These are phyloP conservation scores for Melanotus villosus DNA, from an alignment of 2,888 invertebrate species.

Conservation along the genomic window DNA sequence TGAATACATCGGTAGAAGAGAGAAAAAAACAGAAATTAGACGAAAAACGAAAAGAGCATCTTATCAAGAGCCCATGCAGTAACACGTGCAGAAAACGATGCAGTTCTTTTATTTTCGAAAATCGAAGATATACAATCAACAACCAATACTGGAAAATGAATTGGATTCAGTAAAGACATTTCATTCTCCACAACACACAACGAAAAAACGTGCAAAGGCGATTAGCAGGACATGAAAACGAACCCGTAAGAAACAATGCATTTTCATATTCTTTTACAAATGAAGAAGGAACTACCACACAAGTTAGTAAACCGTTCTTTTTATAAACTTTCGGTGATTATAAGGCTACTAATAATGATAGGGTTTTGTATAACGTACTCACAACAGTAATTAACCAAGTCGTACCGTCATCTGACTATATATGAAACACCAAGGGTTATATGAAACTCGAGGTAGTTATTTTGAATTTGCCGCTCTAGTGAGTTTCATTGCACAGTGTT, in stretches of 20 bases:
- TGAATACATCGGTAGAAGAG: background rate
- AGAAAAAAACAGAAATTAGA: conserved; percentile 9
- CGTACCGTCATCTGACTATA: too few relatives aligned
- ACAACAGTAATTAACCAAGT: conserved; percentile 7
- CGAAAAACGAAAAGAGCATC: conserved; percentile 3
- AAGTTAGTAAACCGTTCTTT: background rate
- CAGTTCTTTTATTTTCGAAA: conserved; percentile 6
- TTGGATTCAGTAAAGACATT: conserved; percentile 5
- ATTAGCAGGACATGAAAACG: background rate
- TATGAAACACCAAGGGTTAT: too few relatives aligned
- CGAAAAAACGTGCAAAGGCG: conserved; percentile 8
- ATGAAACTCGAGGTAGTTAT: too few relatives aligned
- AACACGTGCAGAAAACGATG: conserved; percentile 1
- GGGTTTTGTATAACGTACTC: conserved; percentile 5
- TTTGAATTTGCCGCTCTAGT: too few relatives aligned
- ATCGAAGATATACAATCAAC: background rate
- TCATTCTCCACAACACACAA: background rate
- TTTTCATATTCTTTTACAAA: conserved; percentile 10
- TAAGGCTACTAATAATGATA: conserved; percentile 5
- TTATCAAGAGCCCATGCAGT: conserved; percentile 1
- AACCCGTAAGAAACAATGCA: conserved; percentile 3
- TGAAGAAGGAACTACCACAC: background rate
- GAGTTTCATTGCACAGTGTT: too few relatives aligned
- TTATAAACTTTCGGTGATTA: conserved; percentile 11
- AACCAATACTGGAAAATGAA: conserved; percentile 1